These are phyloP conservation scores for Epirrhoe alternata DNA, from an alignment of 2,888 invertebrate genomes.

Conservation along the genomic window DNA sequence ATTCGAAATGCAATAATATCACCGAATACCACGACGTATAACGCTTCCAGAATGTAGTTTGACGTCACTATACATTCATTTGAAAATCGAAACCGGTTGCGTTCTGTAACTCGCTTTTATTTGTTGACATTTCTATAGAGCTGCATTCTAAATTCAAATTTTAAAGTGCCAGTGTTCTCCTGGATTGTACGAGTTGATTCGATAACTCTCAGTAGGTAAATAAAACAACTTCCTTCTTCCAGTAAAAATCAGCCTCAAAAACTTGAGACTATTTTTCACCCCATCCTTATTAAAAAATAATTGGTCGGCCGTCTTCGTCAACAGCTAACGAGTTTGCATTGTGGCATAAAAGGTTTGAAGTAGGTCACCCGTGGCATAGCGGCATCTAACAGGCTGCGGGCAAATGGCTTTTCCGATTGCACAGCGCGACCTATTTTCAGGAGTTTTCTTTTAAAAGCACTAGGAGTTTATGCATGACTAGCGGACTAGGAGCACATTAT, in stretches of 20 bases:
- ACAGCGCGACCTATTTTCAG: conserved; percentile 48
- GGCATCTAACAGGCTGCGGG: conserved; percentile 34
- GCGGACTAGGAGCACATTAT: conserved; percentile 12
- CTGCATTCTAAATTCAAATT: background rate
- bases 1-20: background rate
- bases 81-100: conserved; percentile 1
- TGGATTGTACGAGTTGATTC: background rate
- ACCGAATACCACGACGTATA: background rate
- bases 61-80: conserved; percentile 3
- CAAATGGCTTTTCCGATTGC: conserved; percentile 49
- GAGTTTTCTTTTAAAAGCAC: conserved; percentile 46
- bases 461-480: conserved; percentile 4
- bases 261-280: background rate
- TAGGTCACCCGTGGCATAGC: conserved; percentile 60
- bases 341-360: conserved; percentile 60
- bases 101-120: background rate
- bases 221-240: too few species aligned
- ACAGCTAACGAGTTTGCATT: conserved; percentile 64
- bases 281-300: conserved; percentile 24
- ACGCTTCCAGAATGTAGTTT: conserved; percentile 1
- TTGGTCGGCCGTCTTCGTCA: conserved; percentile 30
- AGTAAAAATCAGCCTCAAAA: background rate
- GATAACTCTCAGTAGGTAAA: too few species aligned
- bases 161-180: background rate
- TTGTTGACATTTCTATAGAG: background rate